Evolutionary conservation across 2,888 invertebrate species (phyloP), one percentile per base, ranked within the genome.

Genomic region (Volucella bombylans): DNA sequence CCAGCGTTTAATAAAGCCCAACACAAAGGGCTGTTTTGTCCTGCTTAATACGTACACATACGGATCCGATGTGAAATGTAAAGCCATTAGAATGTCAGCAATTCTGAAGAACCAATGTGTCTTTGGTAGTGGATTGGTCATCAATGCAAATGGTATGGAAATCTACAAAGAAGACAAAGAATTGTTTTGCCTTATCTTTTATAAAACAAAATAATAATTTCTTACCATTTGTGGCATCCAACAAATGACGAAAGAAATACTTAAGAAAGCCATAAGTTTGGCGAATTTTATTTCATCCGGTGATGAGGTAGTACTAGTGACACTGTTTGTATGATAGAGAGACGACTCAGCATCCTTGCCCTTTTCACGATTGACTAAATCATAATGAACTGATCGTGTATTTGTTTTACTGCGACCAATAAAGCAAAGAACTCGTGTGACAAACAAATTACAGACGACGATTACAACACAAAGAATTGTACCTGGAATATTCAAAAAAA

Each of bases 211-310:
- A 31, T 31, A 31, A 6, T 6, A 31, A 31, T 0, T 31, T 4
- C 93, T 93, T 90, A 97, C 97, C 95, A 97, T 95, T 92, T 97
- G 96, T 31, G 97, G 97, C 92, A 96, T 93, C 97, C 97, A 97
- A 92, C 96, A 97, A 54, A 95, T 92, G 89, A 97, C 95, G 90
- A 97, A 97, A 39, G 96, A 94, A 86, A 96, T 94, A 86, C 97
- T 96, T 52, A 97, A 93, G 65, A 95, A 94, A 1, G 95, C 95
- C 97, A 97, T 97, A 54, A 97, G 93, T 88, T 95, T 94, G 87
- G 96, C 96, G 91, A 97, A 97, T 82, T 96, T 96, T 65, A 96
- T 94, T 91, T 97, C 97, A 90, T 97, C 97, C 1, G 95, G 94
- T 0, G 97, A 87, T 31, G 86, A 90, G 47, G 91, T 88, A 2